Evolutionary conservation across 2,888 invertebrate species (phyloP).

Genomic region (Ochropleura leucogaster): DNA sequence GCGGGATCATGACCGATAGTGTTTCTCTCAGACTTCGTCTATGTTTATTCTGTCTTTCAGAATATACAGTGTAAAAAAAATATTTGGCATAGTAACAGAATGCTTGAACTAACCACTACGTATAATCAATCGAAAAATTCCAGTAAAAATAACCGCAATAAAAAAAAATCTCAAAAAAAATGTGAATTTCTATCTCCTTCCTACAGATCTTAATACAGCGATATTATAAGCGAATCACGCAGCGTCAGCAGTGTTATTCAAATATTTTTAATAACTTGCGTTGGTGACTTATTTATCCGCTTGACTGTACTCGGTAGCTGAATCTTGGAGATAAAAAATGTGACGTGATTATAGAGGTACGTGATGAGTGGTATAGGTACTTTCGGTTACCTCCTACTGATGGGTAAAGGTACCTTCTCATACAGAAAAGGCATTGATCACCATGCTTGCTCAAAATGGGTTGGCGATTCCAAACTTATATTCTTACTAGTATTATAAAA

Average conservation of each 20-base stretch:
- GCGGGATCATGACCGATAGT: too few relatives aligned
- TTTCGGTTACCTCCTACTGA: too few relatives aligned
- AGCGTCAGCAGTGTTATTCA: slow-evolving; percentile 71
- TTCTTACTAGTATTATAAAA: too few relatives aligned
- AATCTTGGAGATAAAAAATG: slow-evolving; percentile 39
- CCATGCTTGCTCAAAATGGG: too few relatives aligned
- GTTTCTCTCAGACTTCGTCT: too few relatives aligned
- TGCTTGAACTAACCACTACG: background rate
- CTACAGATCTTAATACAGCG: slow-evolving; percentile 64
- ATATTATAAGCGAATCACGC: slow-evolving; percentile 67
- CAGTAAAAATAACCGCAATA: background rate
- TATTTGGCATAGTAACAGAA: background rate
- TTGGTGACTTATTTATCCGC: slow-evolving; percentile 69
- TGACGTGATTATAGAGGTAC: slow-evolving; percentile 15
- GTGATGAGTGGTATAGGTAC: background rate
- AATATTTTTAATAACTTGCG: slow-evolving; percentile 72
- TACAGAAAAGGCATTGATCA: too few relatives aligned
- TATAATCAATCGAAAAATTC: background rate
- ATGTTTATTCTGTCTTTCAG: too few relatives aligned
- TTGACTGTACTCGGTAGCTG: slow-evolving; percentile 62
- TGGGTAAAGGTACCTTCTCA: too few relatives aligned
- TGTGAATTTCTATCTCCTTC: slow-evolving; percentile 7
- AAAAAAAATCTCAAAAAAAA: slow-evolving; percentile 16
- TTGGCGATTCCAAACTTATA: too few relatives aligned
- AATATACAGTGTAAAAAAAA: too few relatives aligned